phyloP scores from a whole-genome alignment of 2,113 vertebrate species.

The Scomber japonicus region DNA sequence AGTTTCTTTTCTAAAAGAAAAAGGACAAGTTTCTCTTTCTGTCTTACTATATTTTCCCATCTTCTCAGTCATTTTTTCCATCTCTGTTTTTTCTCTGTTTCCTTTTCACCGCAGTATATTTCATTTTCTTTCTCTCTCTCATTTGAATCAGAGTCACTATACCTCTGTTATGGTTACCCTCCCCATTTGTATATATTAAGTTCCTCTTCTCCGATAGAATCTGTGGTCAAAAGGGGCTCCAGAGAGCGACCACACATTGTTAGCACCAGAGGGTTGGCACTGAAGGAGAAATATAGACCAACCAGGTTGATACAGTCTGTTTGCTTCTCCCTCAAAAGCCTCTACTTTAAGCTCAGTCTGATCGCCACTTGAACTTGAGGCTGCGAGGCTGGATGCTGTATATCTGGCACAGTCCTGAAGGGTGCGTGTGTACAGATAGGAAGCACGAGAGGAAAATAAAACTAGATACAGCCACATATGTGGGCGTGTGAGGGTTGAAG shows the following conservation, averaged over 20 bases:
- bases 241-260: constrained; percentile 25
- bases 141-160: constrained; percentile 11
- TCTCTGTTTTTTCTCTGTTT: background rate
- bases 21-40: constrained; percentile 21
- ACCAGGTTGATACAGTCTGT: constrained; percentile 25
- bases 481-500: background rate
- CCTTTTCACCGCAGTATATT: background rate
- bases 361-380: constrained; percentile 11
- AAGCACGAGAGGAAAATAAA: constrained; percentile 12
- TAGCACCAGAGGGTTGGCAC: constrained; percentile 7
- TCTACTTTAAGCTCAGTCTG: background rate
- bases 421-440: background rate
- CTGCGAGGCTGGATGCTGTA: constrained; percentile 3
- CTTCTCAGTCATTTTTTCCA: constrained; percentile 52
- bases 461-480: background rate
- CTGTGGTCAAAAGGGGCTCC: constrained; percentile 6
- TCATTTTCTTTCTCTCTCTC: constrained; percentile 22
- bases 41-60: constrained; percentile 7
- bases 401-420: background rate
- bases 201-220: constrained; percentile 27
- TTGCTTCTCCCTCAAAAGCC: constrained; percentile 19
- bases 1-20: constrained; percentile 1
- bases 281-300: constrained; percentile 10
- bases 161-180: constrained; percentile 50
- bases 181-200: constrained; percentile 49